Evolutionary conservation across 2,888 invertebrate species (phyloP), one percentile per base, ranked within the genome.

Genomic region (Drosophila paucipuncta): DNA sequence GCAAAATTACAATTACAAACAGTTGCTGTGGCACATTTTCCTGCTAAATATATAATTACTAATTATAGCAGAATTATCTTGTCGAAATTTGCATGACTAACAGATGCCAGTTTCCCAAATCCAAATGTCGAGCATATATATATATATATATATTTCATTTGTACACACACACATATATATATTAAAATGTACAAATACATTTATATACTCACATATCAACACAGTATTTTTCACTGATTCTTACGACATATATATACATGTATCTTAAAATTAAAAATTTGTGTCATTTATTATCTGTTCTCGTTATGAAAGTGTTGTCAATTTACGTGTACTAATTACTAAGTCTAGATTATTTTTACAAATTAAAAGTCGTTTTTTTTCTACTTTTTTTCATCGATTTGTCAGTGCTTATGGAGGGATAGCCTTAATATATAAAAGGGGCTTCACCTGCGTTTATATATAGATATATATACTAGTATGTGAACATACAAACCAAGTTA

Each of bases 21-120:
- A 52, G 31, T 60, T 61, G 58, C 31, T 69, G 69, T 79, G 68
- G 71, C 71, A 78, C 60, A 62, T 57, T 68, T 64, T 66, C 55
- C 54, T 68, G 53, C 39, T 60, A 47, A 28, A n/a, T n/a, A 30
- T 35, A 30, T 55, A 31, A 25, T 39, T 31, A 47, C 43, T 28
- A 49, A 43, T 16, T 37, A 37, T 31, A 49, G 57, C 47, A 16
- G 22, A 16, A 57, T 25, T 54, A 13, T 59, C 35, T 57, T 53
- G 28, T 41, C 59, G 43, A 60, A 50, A 52, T 72, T 60, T 41
- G 55, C 53, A 18, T 73, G 61, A 57, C 55, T 53, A 37, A 39
- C 30, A 33, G 30, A 54, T 65, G 60, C 73, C 66, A 52, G 64
- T 52, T 76, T 50, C 64, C 47, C 53, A 39, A 39, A 41, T 76